Conservation (phyloP, 1,140 invertebrate species). For the Papilio helenus region DNA sequence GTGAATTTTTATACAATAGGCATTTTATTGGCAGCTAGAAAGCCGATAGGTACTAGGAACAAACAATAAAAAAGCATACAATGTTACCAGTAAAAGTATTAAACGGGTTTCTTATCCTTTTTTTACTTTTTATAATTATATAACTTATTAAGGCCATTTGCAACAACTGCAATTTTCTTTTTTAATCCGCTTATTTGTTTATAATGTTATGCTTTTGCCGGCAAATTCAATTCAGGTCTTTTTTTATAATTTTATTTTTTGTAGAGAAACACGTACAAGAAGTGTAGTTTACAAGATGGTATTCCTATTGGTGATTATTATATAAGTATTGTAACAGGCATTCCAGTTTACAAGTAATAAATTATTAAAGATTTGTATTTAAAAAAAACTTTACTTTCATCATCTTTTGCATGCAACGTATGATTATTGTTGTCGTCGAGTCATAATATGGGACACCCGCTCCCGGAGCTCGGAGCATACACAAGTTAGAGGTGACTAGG, state of each 20-base stretch:
- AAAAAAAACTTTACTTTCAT: too few species aligned
- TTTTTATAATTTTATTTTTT: neutral
- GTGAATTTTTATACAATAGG: constrained; percentile 17
- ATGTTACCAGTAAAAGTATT: neutral
- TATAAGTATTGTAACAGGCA: too few species aligned
- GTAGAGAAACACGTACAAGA: too few species aligned
- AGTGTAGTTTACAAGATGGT: too few species aligned
- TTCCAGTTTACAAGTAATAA: too few species aligned
- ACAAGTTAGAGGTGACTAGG: too few species aligned
- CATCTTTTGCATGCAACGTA: too few species aligned
- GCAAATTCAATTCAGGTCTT: neutral
- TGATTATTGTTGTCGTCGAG: too few species aligned
- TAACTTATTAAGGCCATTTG: neutral
- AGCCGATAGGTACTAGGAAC: neutral
- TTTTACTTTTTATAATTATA: constrained; percentile 3
- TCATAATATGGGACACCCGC: too few species aligned
- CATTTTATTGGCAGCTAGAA: constrained; percentile 17
- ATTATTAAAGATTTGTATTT: too few species aligned
- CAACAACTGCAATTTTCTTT: neutral
- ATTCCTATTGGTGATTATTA: too few species aligned
- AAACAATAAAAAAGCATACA: neutral
- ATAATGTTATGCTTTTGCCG: neutral
- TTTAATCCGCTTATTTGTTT: neutral
- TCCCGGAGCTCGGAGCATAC: too few species aligned
- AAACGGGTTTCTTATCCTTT: constrained; percentile 3